phyloP scores from a whole-genome alignment of 1,140 invertebrate genomes.

The Bombus terrestris region DNA sequence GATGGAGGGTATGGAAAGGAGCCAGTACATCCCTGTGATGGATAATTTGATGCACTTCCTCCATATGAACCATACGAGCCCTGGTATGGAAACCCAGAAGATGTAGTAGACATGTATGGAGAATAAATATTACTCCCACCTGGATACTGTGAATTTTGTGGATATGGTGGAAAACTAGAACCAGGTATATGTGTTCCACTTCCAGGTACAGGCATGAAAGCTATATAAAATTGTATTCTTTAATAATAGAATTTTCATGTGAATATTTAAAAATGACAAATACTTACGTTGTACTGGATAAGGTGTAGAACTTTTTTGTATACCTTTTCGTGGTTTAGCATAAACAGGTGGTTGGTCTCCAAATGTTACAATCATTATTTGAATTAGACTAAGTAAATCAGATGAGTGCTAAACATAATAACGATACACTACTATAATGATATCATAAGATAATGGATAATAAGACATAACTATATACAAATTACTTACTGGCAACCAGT shows the following conservation, averaged over 20 bases:
- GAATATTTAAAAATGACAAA: background rate
- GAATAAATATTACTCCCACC: slow-evolving; percentile 70
- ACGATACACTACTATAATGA: background rate
- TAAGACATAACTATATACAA: background rate
- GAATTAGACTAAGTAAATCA: slow-evolving; percentile 92
- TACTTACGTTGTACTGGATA: slow-evolving; percentile 85
- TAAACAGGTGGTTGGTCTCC: slow-evolving; percentile 98
- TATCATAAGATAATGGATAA: slow-evolving; percentile 14
- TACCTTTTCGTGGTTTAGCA: slow-evolving; percentile 85
- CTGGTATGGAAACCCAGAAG: slow-evolving; percentile 76
- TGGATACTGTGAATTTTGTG: slow-evolving; percentile 70
- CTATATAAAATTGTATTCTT: slow-evolving; percentile 61
- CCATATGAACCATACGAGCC: slow-evolving; percentile 71
- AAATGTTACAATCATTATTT: slow-evolving; percentile 96
- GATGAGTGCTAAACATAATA: slow-evolving; percentile 86
- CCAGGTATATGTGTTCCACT: slow-evolving; percentile 67
- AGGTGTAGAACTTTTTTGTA: slow-evolving; percentile 79
- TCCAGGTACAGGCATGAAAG: slow-evolving; percentile 86
- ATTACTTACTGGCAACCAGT: slow-evolving; percentile 93
- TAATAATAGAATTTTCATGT: background rate
- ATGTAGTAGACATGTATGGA: slow-evolving; percentile 79
- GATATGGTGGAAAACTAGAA: slow-evolving; percentile 72
- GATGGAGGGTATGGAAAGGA: slow-evolving; percentile 72
- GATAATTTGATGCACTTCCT: slow-evolving; percentile 68
- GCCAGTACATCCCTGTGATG: slow-evolving; percentile 73